phyloP scores from a whole-genome alignment of 2,888 invertebrate genomes.

The Hecatera dysodea region DNA sequence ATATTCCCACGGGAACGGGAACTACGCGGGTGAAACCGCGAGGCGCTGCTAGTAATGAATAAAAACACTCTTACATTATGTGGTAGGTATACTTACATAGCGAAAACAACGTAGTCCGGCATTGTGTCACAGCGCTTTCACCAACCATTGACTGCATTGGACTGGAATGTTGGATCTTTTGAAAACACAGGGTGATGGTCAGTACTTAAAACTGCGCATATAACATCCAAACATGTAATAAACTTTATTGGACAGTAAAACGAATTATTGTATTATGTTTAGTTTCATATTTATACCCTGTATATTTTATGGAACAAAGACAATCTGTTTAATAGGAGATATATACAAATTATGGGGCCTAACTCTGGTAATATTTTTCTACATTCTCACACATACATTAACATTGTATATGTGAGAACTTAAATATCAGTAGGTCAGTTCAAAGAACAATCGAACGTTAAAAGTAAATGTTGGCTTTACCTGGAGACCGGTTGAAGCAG shows the following conservation, averaged over 20 bases:
- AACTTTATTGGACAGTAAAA: not conserved
- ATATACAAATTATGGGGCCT: not conserved
- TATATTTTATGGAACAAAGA: not conserved
- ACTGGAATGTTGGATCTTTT: not conserved
- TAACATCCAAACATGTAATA: not conserved
- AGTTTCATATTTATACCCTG: no score
- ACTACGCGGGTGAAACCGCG: no score
- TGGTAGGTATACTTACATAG: no score
- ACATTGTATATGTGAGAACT: slow-evolving; percentile 41
- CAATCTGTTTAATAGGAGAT: not conserved
- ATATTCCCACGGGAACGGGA: no score
- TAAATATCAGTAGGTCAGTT: slow-evolving; percentile 52
- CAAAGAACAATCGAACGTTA: slow-evolving; percentile 54
- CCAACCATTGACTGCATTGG: not conserved
- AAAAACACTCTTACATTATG: no score
- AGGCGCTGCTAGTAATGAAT: no score
- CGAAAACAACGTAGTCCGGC: no score
- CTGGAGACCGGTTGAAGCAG: slow-evolving; percentile 40
- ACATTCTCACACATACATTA: not conserved
- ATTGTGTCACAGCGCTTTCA: no score
- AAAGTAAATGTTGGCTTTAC: slow-evolving; percentile 52
- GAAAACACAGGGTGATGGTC: not conserved
- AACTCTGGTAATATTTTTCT: slow-evolving; percentile 18
- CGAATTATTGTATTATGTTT: no score
- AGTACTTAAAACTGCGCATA: not conserved